phyloP scores from a whole-genome alignment of 1,140 invertebrate species.

The Paraescarpia echinospica region DNA sequence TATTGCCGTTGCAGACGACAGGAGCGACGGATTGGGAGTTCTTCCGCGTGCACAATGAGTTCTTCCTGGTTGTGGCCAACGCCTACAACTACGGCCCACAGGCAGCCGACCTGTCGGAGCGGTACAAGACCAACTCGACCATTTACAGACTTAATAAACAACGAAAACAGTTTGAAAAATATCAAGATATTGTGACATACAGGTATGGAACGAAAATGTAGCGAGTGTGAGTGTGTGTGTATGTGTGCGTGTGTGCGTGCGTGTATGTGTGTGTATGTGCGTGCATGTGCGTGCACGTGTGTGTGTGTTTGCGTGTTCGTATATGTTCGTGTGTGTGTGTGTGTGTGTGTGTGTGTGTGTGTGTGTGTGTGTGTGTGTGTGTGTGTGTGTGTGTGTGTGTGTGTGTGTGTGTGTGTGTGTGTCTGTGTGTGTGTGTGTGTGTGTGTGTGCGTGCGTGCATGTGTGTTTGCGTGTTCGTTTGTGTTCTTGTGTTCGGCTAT shows the following conservation, averaged over 20 bases:
- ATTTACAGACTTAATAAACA: constrained; percentile 48
- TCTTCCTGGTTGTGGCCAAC: constrained; percentile 50
- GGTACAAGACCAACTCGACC: constrained; percentile 49
- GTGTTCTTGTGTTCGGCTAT: too few species aligned
- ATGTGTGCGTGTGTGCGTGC: constrained; percentile 24
- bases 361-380: constrained; percentile 18
- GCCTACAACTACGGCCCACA: constrained; percentile 54
- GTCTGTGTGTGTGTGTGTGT: not conserved
- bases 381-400: not conserved
- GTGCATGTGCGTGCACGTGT: constrained; percentile 21
- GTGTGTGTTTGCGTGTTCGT: constrained; percentile 19
- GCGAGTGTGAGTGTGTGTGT: constrained; percentile 14
- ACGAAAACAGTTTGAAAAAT: constrained; percentile 45
- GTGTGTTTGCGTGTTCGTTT: too few species aligned
- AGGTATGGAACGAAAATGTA: constrained; percentile 38
- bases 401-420: not conserved
- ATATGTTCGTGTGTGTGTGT: constrained; percentile 21
- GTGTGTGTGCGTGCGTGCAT: not conserved
- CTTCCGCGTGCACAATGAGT: constrained; percentile 44
- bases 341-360: constrained; percentile 22
- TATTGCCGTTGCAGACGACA: constrained; percentile 42
- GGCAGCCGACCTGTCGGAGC: constrained; percentile 43
- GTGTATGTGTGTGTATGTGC: constrained; percentile 24
- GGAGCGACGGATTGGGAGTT: constrained; percentile 54
- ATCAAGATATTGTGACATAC: constrained; percentile 47